Base-by-base conservation (phyloP, 2,888 invertebrate genomes). In the Ormia ochracea region DNA sequence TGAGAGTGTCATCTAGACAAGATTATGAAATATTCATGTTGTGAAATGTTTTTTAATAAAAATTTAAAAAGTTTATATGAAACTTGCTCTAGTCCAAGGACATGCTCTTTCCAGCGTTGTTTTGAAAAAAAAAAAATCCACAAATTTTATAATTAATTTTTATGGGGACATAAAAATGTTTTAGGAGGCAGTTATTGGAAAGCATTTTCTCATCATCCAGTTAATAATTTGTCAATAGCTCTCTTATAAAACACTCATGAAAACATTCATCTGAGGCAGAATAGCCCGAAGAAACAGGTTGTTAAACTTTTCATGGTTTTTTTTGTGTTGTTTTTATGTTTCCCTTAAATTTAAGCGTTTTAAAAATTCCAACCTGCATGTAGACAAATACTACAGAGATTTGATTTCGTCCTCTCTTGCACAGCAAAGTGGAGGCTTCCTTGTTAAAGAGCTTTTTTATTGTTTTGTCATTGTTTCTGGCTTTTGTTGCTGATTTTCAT, bases 391-490 rank as follows among this genome's bases (percentile, higher is more conserved):
- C 1, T n/a, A 7, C 9, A n/a, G 45, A 6, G 7, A 6, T 19
- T 50, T 12, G 31, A 21, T 31, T 36, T 31, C 21, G 23, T 36
- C 3, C 17, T 45, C 23, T 7, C 36, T 14, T 31, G 12, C 38
- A n/a, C 2, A 2, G 38, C 41, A 68, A 61, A 61, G 31, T 41
- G 19, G 61, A 31, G 2, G 10, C 66, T 66, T 75, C 66, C 76
- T 80, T 72, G 61, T 45, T 70, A 36, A 56, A 50, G 41, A 43
- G 19, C 61, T 70, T 52, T 65, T 79, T 61, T 50, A 45, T 73
- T 72, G 38, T 75, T 68, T 61, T 28, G 36, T 28, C 17, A 38
- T 66, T 36, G 19, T 14, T 41, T 36, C 19, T 52, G 21, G 26
- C 38, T 36, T 5, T 48, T 0, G 33, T 26, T 26, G 33, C 9